A percentile compares a stretch with the other conserved stretches of the same genome.
These are phyloP conservation scores for Dipodomys merriami DNA, from an alignment of 2,113 vertebrate species.

Conservation along the genomic window DNA sequence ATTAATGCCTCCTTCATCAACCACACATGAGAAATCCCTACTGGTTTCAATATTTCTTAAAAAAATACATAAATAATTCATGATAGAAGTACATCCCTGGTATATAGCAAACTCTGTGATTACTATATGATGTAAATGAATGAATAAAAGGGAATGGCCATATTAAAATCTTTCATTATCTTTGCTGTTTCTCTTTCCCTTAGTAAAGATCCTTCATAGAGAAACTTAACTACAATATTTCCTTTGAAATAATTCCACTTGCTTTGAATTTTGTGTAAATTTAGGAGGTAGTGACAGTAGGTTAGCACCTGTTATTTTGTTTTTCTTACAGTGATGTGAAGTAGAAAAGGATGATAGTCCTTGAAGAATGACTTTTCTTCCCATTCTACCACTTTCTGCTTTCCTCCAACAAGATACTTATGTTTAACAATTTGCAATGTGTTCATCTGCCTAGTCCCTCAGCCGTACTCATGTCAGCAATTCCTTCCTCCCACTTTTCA, in stretches of 20 bases:
- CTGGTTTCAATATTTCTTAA: neutral
- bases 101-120: neutral
- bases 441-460: neutral
- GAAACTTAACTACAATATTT: neutral
- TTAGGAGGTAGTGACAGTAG: neutral
- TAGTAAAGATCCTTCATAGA: neutral
- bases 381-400: neutral
- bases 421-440: neutral
- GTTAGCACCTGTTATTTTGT: neutral
- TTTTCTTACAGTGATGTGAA: neutral
- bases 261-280: neutral
- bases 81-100: neutral
- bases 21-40: neutral
- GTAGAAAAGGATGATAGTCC: neutral
- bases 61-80: neutral
- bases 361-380: neutral
- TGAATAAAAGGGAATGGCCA: neutral
- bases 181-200: neutral
- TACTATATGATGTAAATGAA: neutral
- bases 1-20: neutral
- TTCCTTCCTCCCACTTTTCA: constrained; percentile 39
- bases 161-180: fast-evolving
- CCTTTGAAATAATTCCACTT: neutral
- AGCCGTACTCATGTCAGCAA: constrained; percentile 16
- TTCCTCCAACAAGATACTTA: neutral